Conservation (phyloP, 2,888 invertebrate species). For the Lasius platythorax region DNA sequence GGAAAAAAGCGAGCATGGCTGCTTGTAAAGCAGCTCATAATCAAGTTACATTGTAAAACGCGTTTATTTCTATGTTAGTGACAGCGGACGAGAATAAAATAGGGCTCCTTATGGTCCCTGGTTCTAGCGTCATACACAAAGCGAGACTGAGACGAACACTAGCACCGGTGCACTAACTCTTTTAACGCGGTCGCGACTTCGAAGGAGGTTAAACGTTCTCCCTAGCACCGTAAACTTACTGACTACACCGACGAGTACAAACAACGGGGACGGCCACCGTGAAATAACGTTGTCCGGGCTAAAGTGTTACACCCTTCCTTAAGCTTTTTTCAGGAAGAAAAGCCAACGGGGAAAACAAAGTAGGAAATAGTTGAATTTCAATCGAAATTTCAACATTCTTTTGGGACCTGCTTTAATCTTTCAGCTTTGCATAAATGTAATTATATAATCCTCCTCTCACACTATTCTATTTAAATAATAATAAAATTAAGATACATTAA, state of each 20-base stretch:
- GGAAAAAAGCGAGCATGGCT: constrained; percentile 13
- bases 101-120: constrained; percentile 45
- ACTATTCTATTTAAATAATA: background rate
- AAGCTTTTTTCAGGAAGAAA: background rate
- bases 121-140: constrained; percentile 34
- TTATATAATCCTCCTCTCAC: background rate
- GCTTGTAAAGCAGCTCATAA: constrained; percentile 54
- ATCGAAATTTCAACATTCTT: background rate
- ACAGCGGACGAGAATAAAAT: constrained; percentile 47
- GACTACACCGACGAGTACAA: constrained; percentile 31
- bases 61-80: constrained; percentile 58
- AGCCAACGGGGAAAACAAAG: background rate
- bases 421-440: background rate
- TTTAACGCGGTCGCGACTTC: constrained; percentile 39
- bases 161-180: constrained; percentile 30
- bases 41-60: constrained; percentile 53
- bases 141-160: constrained; percentile 23
- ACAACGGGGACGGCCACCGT: constrained; percentile 28
- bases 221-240: constrained; percentile 41
- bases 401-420: background rate
- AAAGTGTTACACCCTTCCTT: constrained; percentile 15
- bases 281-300: constrained; percentile 38
- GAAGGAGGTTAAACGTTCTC: constrained; percentile 37
- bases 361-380: background rate
- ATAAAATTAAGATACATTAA: background rate